Evolutionary conservation across 2,797 vertebrate genomes (phyloP).

Genomic region (Pampus argenteus): DNA sequence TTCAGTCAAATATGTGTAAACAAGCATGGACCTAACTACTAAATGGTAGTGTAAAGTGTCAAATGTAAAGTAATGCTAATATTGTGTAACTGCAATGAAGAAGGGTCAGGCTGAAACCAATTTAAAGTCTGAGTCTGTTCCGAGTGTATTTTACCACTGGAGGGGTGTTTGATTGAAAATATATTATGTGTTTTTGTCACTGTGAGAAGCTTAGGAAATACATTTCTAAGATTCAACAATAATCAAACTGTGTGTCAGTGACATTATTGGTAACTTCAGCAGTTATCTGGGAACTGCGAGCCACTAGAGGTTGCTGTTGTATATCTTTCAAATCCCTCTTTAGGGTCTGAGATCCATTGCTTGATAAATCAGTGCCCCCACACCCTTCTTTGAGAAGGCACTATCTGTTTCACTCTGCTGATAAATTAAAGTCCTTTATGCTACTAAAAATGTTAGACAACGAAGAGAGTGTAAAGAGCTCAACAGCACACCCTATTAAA

Average conservation of each 20-base stretch:
- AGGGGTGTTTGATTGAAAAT: not conserved
- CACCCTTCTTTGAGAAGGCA: conserved; percentile 5
- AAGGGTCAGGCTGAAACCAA: not conserved
- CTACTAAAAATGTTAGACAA: not conserved
- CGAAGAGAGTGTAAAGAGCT: not conserved
- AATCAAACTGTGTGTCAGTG: not conserved
- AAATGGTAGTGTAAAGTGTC: no score
- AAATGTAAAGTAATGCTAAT: conserved; percentile 14
- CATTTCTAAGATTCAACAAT: conserved; percentile 19
- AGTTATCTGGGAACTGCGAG: conserved; percentile 12
- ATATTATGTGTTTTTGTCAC: conserved; percentile 2
- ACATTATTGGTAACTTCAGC: conserved; percentile 5
- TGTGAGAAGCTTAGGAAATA: conserved; percentile 25
- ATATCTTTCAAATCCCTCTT: conserved; percentile 11
- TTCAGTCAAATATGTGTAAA: conserved; percentile 20
- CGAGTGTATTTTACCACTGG: not conserved
- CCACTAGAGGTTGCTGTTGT: conserved; percentile 64
- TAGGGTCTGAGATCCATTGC: conserved; percentile 5
- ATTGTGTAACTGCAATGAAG: not conserved
- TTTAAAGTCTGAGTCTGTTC: not conserved
- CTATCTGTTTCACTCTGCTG: not conserved
- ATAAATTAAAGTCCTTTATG: not conserved
- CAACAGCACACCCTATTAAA: not conserved
- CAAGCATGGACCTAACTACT: conserved; percentile 16
- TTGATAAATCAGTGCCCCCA: conserved; percentile 30